These are phyloP conservation scores for Ariolimax columbianus DNA, from an alignment of 2,888 invertebrate species.

Conservation along the genomic window DNA sequence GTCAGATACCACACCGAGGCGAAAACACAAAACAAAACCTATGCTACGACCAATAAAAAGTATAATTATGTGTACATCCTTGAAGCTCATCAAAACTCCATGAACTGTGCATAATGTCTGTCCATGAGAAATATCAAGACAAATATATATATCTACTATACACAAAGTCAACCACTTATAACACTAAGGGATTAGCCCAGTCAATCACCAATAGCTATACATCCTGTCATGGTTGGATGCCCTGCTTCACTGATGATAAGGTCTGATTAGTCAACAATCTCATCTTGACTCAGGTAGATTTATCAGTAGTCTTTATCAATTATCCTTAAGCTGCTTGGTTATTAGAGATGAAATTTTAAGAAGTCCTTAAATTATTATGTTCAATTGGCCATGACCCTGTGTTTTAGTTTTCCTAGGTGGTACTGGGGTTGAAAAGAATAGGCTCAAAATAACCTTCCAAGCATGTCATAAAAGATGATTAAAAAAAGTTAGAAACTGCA, in stretches of 20 bases:
- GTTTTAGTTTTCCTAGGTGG: no score
- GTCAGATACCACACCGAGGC: no score
- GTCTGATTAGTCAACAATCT: slow-evolving; percentile 5
- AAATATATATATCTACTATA: not conserved
- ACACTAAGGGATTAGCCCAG: not conserved
- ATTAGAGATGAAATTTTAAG: not conserved
- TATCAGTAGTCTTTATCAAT: not conserved
- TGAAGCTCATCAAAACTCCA: not conserved
- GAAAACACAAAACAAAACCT: no score
- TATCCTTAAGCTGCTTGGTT: not conserved
- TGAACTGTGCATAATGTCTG: not conserved
- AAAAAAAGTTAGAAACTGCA: no score
- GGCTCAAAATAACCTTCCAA: no score
- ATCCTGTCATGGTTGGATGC: not conserved
- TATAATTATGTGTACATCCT: not conserved
- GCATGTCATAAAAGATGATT: no score
- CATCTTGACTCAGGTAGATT: not conserved
- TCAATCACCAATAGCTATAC: not conserved
- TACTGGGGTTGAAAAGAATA: no score
- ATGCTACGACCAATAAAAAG: no score
- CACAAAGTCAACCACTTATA: not conserved
- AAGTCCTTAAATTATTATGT: no score
- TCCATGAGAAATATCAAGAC: not conserved
- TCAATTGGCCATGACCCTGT: no score
- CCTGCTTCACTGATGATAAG: not conserved